Evolutionary conservation across 2,888 invertebrate species (phyloP), one percentile per base, ranked within the genome.

Genomic region (Trissolcus japonicus): DNA sequence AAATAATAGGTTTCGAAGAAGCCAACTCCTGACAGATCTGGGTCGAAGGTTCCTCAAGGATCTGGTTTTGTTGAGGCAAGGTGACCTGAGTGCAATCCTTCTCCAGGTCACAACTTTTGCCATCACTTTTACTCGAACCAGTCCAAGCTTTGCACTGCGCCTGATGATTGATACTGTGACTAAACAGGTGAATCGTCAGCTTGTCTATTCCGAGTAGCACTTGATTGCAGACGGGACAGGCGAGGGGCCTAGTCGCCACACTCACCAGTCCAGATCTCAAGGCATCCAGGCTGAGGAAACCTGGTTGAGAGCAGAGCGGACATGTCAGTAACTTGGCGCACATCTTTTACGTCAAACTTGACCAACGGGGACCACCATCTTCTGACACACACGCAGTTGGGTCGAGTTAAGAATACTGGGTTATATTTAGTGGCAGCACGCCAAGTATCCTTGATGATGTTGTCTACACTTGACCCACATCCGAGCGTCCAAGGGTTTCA

Each of bases 181-280:
- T 93, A 85, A 95, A 95, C 80, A 96, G 90, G 89, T 96, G 95
- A 84, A 95, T 95, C 0, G 95, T 95, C 60, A 95, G 90, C 90
- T 95, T 95, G 87, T 95, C 95, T 79, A 96, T 91, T 0, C 95
- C 95, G 78, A 92, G 89, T 17, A 95, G 90, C 81, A 93, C 90
- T 83, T 95, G 95, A 83, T 93, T 92, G 86, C 96, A 96, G 76
- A 95, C 92, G 13, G 95, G 95, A 86, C 96, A 96, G 63, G 91
- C 87, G 81, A 95, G 90, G 78, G 93, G 93, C 77, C 94, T 93
- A 56, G 94, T 95, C 14, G 95, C 94, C 48, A 94, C 94, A 84
- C 92, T 92, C 76, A 95, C 94, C 63, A 96, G 90, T 81, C 93
- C 93, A 71, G 93, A 91, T 85, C 94, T 91, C 80, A 96, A 89